These are phyloP conservation scores for Apotomis capreana DNA, from an alignment of 2,888 invertebrate species.

Conservation along the genomic window DNA sequence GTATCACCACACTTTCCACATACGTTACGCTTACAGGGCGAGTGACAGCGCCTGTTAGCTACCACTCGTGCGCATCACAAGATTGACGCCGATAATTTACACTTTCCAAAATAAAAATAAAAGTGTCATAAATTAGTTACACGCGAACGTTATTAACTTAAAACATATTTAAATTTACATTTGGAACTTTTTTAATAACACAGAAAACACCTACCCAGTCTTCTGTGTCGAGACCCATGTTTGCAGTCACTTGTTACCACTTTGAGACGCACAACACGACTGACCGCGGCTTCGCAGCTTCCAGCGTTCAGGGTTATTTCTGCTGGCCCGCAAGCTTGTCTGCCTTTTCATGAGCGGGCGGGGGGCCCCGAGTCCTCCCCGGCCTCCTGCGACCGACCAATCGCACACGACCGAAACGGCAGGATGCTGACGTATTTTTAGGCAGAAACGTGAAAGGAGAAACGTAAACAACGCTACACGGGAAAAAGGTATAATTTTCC, in stretches of 20 bases:
- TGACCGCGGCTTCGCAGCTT: conserved; percentile 72
- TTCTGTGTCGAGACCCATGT: conserved; percentile 81
- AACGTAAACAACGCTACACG: conserved; percentile 77
- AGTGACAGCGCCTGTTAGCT: conserved; percentile 61
- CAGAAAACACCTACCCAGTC: conserved; percentile 75
- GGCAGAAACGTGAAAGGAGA: conserved; percentile 78
- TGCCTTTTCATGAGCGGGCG: conserved; percentile 64
- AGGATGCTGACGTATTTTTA: conserved; percentile 82
- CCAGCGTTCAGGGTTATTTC: conserved; percentile 83
- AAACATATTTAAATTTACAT: neutral
- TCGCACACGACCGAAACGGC: conserved; percentile 79
- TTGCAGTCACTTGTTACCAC: conserved; percentile 81
- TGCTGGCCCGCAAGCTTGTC: conserved; percentile 70
- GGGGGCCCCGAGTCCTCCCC: conserved; percentile 66
- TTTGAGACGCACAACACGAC: conserved; percentile 84
- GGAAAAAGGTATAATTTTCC: conserved; percentile 56
- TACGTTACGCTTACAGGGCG: conserved; percentile 50
- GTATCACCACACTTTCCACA: conserved; percentile 51
- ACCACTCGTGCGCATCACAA: conserved; percentile 52
- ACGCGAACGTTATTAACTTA: neutral
- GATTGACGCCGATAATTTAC: conserved; percentile 24
- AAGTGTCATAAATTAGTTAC: neutral
- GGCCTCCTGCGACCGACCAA: conserved; percentile 76
- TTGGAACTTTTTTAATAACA: conserved; percentile 11
- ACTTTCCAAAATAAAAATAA: conserved; percentile 22